Evolutionary conservation across 2,797 vertebrate species (phyloP), one percentile per base, ranked within the genome.

Genomic region (Echiichthys vipera): DNA sequence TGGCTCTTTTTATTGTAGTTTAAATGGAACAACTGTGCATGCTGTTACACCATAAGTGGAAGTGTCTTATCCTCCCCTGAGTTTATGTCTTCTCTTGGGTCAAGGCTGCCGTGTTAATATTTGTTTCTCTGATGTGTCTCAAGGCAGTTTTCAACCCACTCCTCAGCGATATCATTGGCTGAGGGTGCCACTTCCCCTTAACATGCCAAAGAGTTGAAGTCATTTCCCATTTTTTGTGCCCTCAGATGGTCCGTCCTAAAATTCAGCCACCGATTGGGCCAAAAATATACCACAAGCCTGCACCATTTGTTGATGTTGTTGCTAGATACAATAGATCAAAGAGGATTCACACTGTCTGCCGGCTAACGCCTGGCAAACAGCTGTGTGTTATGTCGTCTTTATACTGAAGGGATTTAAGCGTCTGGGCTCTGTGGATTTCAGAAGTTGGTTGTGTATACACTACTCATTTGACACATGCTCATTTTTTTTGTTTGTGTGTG

Each of bases 171-270:
- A 71, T 83, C 67, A 57, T 5, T 32, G 56, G 62, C 30, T 50
- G 30, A 87, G 78, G 67, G 65, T 72, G 72, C 74, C 75, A 68
- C 84, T 92, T 91, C 92, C 92, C 71, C 53, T 82, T 36, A 12
- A n/a, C 76, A 81, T 92, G 75, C 91, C 89, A 70, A 71, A 81
- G 82, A 51, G 57, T 62, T 92, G 76, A 91, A 80, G 77, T 92
- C 47, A 92, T 84, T 93, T 95, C 92, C 93, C 73, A 6, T 87
- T 82, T 81, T 73, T 66, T 57, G 49, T 85, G 74, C 65, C 73
- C 75, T 82, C 75, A 57, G 62, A 74, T 81, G 67, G 56, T 59
- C 61, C 37, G 22, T 78, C 69, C 47, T 30, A 45, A 74, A 84
- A 54, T 27, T 32, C 22, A 0, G 61, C 37, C 40, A 42, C 36